Conservation (phyloP, 2,113 vertebrate species). For the Bos taurus region DNA sequence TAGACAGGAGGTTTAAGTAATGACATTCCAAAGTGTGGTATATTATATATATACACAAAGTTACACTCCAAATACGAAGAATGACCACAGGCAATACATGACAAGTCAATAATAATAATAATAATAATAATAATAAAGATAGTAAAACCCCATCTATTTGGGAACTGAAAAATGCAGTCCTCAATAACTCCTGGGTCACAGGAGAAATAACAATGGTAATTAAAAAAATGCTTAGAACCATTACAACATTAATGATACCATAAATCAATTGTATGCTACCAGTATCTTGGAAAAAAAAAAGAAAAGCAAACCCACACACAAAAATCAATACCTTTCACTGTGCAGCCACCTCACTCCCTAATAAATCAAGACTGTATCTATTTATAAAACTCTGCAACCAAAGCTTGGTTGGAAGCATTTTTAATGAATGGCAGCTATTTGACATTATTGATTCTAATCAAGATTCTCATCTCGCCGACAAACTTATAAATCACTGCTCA, state of each 20-base stretch:
- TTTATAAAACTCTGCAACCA: neutral
- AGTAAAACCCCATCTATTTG: neutral
- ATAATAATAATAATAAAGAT: neutral
- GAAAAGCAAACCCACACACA: neutral
- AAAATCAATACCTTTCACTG: neutral
- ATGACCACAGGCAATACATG: neutral
- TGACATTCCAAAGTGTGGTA: neutral
- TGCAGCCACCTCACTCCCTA: neutral
- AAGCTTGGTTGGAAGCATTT: neutral
- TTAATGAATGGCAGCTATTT: neutral
- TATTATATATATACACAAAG: neutral
- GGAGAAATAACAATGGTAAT: neutral
- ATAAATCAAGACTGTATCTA: neutral
- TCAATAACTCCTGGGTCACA: neutral
- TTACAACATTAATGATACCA: neutral
- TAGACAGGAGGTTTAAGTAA: neutral
- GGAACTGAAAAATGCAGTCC: neutral
- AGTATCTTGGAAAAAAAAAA: neutral
- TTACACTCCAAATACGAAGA: neutral
- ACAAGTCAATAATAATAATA: neutral
- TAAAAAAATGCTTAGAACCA: neutral
- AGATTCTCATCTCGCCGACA: neutral
- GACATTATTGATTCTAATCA: slow-evolving; percentile 14
- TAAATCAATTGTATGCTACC: slow-evolving; percentile 20
- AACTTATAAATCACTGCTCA: neutral